phyloP scores from a whole-genome alignment of 35 echinoderm and acorn worm genomes.

The Apostichopus parvimensis region DNA sequence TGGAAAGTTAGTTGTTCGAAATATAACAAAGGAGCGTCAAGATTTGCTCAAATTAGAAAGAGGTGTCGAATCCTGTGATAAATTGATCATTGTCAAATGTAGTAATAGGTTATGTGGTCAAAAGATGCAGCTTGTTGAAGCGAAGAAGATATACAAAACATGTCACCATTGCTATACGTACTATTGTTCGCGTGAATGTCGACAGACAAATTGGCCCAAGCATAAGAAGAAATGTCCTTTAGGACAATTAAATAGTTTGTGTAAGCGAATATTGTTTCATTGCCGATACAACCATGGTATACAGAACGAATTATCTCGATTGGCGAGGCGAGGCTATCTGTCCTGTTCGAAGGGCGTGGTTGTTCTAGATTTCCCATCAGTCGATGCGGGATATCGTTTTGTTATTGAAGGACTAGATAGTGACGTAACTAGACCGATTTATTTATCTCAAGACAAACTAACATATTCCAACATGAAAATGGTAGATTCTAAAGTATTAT shows the following conservation, averaged over 20 bases:
- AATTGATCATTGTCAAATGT: slow-evolving; percentile 74
- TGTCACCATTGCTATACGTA: slow-evolving; percentile 98
- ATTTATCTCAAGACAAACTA: slow-evolving; percentile 56
- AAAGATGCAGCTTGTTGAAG: slow-evolving; percentile 63
- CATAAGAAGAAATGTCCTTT: slow-evolving; percentile 91
- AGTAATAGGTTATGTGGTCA: slow-evolving; percentile 73
- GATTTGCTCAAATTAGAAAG: neutral
- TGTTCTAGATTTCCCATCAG: slow-evolving; percentile 62
- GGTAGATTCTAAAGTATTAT: slow-evolving; percentile 58
- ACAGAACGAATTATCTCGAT: slow-evolving; percentile 64
- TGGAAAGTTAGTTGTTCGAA: slow-evolving; percentile 19
- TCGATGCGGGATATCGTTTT: slow-evolving; percentile 52
- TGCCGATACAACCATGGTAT: slow-evolving; percentile 74
- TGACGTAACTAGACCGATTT: slow-evolving; percentile 50
- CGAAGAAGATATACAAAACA: slow-evolving; percentile 82
- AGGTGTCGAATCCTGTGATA: neutral
- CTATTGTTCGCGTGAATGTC: slow-evolving; percentile 90
- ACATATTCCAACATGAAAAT: slow-evolving; percentile 37
- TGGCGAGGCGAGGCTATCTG: slow-evolving; percentile 76
- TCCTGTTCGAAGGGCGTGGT: slow-evolving; percentile 72
- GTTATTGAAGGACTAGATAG: slow-evolving; percentile 55
- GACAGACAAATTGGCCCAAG: slow-evolving; percentile 69
- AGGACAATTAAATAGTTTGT: slow-evolving; percentile 74
- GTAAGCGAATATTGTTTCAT: slow-evolving; percentile 85
- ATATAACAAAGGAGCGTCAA: neutral